A percentile compares a stretch with the other conserved stretches of the same genome.
Conservation (phyloP, 1,140 invertebrate genomes). For the Sycobia sp. region DNA sequence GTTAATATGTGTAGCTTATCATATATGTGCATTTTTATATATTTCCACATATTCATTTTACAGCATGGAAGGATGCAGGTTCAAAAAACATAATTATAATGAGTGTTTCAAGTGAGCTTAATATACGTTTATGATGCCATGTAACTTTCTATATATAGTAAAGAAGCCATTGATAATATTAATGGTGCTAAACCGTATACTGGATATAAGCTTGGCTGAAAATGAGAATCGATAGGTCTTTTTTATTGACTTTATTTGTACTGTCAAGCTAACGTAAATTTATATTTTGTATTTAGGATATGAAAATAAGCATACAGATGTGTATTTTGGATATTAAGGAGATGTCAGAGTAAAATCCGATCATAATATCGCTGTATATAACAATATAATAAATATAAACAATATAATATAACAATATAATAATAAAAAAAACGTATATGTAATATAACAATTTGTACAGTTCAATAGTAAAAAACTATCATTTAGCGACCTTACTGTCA, state of each 20-base stretch:
- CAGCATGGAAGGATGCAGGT: slow-evolving; percentile 1
- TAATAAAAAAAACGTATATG: no score
- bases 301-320: neutral
- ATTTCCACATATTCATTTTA: slow-evolving; percentile 12
- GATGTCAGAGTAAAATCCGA: no score
- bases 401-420: no score
- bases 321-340: neutral
- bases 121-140: slow-evolving; percentile 20
- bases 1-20: slow-evolving; percentile 5
- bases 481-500: no score
- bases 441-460: no score
- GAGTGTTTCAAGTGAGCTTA: slow-evolving; percentile 25
- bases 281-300: slow-evolving; percentile 14
- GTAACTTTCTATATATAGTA: slow-evolving; percentile 19
- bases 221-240: slow-evolving; percentile 15
- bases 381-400: no score
- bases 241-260: neutral
- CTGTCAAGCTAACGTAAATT: neutral
- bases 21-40: slow-evolving; percentile 1
- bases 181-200: slow-evolving; percentile 9
- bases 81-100: neutral
- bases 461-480: no score
- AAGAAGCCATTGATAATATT: slow-evolving; percentile 3
- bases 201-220: neutral
- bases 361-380: no score